A percentile compares a stretch with the other conserved stretches of the same genome.
These are phyloP conservation scores for Apteryx owenii DNA, from an alignment of 2,113 vertebrate species.

Conservation along the genomic window DNA sequence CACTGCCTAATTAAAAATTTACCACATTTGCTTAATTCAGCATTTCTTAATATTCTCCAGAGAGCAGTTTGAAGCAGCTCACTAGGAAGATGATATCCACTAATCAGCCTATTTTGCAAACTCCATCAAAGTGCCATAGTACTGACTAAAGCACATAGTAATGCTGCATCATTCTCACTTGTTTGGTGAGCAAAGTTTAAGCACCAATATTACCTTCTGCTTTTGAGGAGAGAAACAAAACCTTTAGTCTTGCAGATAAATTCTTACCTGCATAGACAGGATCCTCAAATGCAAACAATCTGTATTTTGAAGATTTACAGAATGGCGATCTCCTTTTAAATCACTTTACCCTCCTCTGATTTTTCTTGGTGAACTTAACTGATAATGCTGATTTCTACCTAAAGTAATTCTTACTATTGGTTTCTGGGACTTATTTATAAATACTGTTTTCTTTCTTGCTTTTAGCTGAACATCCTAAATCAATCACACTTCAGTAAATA, in stretches of 20 bases:
- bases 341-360: neutral
- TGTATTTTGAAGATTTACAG: neutral
- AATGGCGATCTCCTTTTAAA: neutral
- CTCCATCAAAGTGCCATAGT: neutral
- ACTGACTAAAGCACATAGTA: neutral
- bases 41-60: neutral
- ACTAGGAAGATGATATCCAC: neutral
- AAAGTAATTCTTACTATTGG: neutral
- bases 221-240: neutral
- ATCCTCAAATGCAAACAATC: neutral
- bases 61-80: neutral
- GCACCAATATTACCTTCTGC: neutral
- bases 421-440: neutral
- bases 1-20: constrained; percentile 19
- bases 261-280: neutral
- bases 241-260: neutral
- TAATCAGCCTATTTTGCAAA: constrained; percentile 3
- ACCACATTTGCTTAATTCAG: constrained; percentile 16
- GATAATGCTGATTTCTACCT: neutral
- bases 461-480: neutral
- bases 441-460: neutral
- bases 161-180: neutral
- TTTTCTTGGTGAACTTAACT: neutral
- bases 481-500: neutral
- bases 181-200: neutral